Evolutionary conservation across 2,113 vertebrate genomes (phyloP).

Genomic region (Toxostoma redivivum): DNA sequence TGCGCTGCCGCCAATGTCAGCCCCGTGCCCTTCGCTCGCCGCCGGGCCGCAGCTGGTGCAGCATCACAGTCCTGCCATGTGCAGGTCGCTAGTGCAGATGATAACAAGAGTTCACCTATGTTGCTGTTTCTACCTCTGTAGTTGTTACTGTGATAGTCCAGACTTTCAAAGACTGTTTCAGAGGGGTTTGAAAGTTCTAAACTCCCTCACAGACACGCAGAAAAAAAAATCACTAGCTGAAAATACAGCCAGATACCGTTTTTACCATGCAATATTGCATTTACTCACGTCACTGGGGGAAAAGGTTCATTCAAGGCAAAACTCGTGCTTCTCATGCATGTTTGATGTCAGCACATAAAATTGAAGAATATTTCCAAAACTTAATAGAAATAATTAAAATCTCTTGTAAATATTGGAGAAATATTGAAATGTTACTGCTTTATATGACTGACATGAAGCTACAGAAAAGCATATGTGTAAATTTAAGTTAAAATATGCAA

Average conservation of each 20-base stretch:
- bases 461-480: neutral
- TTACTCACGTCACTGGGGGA: neutral
- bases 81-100: fast-evolving
- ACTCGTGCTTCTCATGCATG: neutral
- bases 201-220: fast-evolving
- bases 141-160: neutral
- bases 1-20: neutral
- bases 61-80: fast-evolving
- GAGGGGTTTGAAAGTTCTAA: neutral
- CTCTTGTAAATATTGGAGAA: neutral
- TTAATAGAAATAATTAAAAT: neutral
- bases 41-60: neutral
- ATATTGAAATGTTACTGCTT: neutral
- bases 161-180: neutral
- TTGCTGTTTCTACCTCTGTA: fast-evolving
- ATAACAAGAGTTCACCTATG: fast-evolving
- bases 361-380: neutral
- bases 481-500: neutral
- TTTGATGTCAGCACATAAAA: neutral
- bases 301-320: neutral
- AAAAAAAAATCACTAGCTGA: neutral
- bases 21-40: neutral
- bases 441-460: neutral
- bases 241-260: neutral
- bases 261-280: no score